Base-by-base conservation (phyloP, 2,113 vertebrate species). In the Collichthys lucidus region DNA sequence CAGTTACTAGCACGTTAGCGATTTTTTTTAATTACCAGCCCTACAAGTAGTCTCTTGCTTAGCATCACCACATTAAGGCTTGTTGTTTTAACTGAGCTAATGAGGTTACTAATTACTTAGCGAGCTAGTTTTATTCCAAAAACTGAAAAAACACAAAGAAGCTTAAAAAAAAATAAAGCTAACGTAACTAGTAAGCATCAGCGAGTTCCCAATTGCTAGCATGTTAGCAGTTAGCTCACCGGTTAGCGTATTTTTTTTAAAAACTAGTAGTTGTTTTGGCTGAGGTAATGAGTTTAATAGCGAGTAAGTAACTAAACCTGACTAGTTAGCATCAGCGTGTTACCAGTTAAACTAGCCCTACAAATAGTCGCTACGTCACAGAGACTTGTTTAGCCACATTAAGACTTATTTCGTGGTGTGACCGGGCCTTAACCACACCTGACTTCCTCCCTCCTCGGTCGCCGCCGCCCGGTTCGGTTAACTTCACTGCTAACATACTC, bases 401-500 rank as follows among this genome's bases (percentile, higher is more conserved):
- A 26, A 26, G 20, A 31, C 5, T 20, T 7, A 56, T 19, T 63
- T 24, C 60, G 11, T 2, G 4, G 29, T 50, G 72, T 22, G 31
- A 79, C 56, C 22, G 5, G 69, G 59, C 67, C 70, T 73, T 2
- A 1, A 22, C 9, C 19, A 42, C 22, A 22, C 5, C 49, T 2
- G n/a, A 68, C 44, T 4, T 67, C 17, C 19, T 26, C 19, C 63
- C 22, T 26, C 15, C 40, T 26, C 56, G 40, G 63, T 7, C 31
- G 63, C 26, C 26, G 26, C 40, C 29, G 60, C 52, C 40, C 40
- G 35, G 11, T 46, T 56, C 79, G 0, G 12, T 46, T 14, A 16
- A 63, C 50, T 79, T 82, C 15, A 3, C 47, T 35, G 35, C 35
- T 71, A 80, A 89, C 80, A 40, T 68, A 72, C 74, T n/a, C 64